Evolutionary conservation across 2,888 invertebrate species (phyloP).

Genomic region (Tinea semifulvella): DNA sequence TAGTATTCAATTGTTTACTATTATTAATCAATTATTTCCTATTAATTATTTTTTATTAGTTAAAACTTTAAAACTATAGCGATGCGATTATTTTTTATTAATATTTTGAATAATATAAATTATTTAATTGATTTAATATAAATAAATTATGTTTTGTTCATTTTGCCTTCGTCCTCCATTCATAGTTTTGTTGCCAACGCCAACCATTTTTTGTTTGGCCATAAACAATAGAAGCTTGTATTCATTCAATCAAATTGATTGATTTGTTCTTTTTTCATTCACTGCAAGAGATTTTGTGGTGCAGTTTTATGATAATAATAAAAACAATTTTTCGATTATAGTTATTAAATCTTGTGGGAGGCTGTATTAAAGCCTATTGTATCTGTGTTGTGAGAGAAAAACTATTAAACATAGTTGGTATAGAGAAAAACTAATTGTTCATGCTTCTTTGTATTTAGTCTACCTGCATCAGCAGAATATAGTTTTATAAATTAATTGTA

Average conservation of each 20-base stretch:
- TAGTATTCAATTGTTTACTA: too few species aligned
- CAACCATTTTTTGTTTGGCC: conserved; percentile 30
- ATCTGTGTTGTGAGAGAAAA: neutral
- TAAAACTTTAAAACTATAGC: too few species aligned
- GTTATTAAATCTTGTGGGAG: neutral
- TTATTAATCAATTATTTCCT: too few species aligned
- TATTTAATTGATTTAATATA: too few species aligned
- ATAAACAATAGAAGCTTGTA: conserved; percentile 31
- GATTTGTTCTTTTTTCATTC: conserved; percentile 30
- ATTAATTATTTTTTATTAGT: too few species aligned
- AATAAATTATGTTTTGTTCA: too few species aligned
- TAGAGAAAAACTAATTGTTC: neutral
- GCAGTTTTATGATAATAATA: conserved; percentile 55
- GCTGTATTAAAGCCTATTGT: neutral
- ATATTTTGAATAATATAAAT: too few species aligned
- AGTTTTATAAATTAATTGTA: conserved; percentile 1
- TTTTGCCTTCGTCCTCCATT: too few species aligned
- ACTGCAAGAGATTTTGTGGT: conserved; percentile 55
- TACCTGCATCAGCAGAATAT: conserved; percentile 7
- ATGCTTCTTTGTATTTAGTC: conserved; percentile 7
- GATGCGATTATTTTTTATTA: too few species aligned
- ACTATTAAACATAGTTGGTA: neutral
- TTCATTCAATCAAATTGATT: conserved; percentile 25
- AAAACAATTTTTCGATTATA: conserved; percentile 42
- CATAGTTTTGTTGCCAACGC: neutral